phyloP scores from a whole-genome alignment of 2,888 invertebrate species.

The Agrotis segetum region DNA sequence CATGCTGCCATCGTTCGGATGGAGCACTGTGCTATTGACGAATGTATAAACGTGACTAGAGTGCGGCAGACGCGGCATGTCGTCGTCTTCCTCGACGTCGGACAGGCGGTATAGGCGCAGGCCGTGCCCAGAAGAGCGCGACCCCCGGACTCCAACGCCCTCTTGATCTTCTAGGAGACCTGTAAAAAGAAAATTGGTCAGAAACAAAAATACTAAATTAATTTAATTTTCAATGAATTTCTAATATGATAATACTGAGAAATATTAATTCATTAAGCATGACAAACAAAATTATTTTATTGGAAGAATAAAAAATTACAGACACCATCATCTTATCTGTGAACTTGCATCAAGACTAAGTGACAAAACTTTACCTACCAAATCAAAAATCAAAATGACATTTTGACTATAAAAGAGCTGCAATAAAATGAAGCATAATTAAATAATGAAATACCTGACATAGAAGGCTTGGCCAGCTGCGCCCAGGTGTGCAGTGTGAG shows the following conservation, averaged over 20 bases:
- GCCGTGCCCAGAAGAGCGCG: conserved; percentile 94
- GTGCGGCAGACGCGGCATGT: conserved; percentile 94
- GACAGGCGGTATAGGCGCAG: conserved; percentile 92
- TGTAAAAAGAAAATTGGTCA: conserved; percentile 50
- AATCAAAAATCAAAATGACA: neutral
- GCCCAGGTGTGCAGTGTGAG: conserved; percentile 98
- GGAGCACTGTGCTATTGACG: conserved; percentile 96
- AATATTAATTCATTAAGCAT: too few relatives aligned
- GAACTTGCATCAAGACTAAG: neutral
- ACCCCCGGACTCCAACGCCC: conserved; percentile 96
- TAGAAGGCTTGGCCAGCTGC: conserved; percentile 97
- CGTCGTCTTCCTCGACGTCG: conserved; percentile 95
- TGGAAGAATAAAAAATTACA: neutral
- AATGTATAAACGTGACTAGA: conserved; percentile 96
- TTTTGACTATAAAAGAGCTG: too few relatives aligned
- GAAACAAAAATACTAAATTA: neutral
- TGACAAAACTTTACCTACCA: neutral
- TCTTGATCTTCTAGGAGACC: conserved; percentile 96
- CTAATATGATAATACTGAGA: too few relatives aligned
- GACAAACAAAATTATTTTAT: too few relatives aligned
- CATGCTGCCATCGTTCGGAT: conserved; percentile 96
- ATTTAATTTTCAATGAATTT: neutral
- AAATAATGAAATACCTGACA: conserved; percentile 92
- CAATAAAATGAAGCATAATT: too few relatives aligned
- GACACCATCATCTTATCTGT: neutral